Evolutionary conservation across 2,113 vertebrate species (phyloP), one percentile per base, ranked within the genome.

Genomic region (Passer domesticus): DNA sequence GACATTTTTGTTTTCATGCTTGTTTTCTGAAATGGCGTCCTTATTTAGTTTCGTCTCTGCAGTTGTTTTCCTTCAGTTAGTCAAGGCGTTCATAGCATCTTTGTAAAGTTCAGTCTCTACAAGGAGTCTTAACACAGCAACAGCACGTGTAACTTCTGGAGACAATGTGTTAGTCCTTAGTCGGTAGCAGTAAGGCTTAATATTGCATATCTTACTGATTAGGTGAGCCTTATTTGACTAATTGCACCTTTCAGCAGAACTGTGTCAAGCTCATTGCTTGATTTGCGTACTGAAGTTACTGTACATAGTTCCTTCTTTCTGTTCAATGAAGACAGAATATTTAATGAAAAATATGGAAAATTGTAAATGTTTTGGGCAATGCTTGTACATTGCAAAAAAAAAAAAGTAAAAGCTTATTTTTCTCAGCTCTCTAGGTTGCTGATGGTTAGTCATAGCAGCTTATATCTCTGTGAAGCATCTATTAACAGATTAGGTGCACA

Each of bases 1-100:
- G 35, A 15, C 0, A 0, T 35, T 76, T 60, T 73, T 74, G 3
- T 50, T 85, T 47, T 66, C 19, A 2, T 3, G 8, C 10, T 73
- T 60, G 9, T 88, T 85, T 83, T 55, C 55, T 0, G 15, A 76
- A 84, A 73, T 76, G 33, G 25, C 1, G 0, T 66, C 33, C 31
- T 81, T 63, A 13, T 10, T 87, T 64, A 30, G 7, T 85, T 85
- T 82, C 2, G 3, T 69, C 19, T 53, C 23, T 73, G 58, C 8
- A 16, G 21, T 49, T n/a, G 24, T 69, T 63, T 84, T 64, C 6
- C 8, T 64, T 83, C 18, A 50, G 16, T 35, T 60, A 55, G 20
- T 80, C 37, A 35, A 50, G 19, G 9, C 5, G 8, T 76, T 91
- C 46, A 4, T 69, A 39, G 31, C 3, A 6, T 72, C 30, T 74